These are phyloP conservation scores for Furcula furcula DNA, from an alignment of 2,888 invertebrate genomes.

Conservation along the genomic window DNA sequence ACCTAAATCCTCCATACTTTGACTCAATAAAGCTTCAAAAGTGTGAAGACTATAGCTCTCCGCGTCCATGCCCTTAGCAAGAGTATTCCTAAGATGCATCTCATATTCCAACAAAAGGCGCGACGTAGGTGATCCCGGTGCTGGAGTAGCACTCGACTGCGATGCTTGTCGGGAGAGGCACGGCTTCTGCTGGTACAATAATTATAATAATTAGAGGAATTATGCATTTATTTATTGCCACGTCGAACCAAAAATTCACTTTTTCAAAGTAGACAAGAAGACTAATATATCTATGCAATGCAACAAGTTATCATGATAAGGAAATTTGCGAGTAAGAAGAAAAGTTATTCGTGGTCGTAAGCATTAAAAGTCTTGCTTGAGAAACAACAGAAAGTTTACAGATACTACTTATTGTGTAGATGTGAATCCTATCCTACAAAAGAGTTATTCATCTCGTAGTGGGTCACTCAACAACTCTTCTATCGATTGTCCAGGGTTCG, in stretches of 20 bases:
- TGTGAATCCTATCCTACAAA: too few relatives aligned
- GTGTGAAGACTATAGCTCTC: slow-evolving; percentile 97
- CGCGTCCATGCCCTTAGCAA: slow-evolving; percentile 97
- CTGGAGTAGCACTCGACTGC: slow-evolving; percentile 87
- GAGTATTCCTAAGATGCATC: slow-evolving; percentile 95
- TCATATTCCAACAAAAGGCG: slow-evolving; percentile 94
- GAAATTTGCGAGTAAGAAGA: too few relatives aligned
- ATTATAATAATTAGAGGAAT: neutral
- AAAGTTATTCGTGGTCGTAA: too few relatives aligned
- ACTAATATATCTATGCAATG: too few relatives aligned
- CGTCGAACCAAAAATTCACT: too few relatives aligned
- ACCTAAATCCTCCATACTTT: slow-evolving; percentile 98
- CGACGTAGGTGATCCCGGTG: slow-evolving; percentile 92
- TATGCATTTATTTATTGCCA: neutral
- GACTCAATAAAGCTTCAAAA: slow-evolving; percentile 94
- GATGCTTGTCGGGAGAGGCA: slow-evolving; percentile 74
- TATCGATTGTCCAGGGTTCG: too few relatives aligned
- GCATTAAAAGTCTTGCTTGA: too few relatives aligned
- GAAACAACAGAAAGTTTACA: too few relatives aligned
- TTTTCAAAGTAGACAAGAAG: neutral
- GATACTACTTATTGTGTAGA: too few relatives aligned
- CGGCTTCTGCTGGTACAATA: slow-evolving; percentile 60
- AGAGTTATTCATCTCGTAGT: too few relatives aligned
- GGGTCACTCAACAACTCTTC: too few relatives aligned
- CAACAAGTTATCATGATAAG: too few relatives aligned